Conservation (phyloP, 2,797 vertebrate species). For the Enteromius viviparus region DNA sequence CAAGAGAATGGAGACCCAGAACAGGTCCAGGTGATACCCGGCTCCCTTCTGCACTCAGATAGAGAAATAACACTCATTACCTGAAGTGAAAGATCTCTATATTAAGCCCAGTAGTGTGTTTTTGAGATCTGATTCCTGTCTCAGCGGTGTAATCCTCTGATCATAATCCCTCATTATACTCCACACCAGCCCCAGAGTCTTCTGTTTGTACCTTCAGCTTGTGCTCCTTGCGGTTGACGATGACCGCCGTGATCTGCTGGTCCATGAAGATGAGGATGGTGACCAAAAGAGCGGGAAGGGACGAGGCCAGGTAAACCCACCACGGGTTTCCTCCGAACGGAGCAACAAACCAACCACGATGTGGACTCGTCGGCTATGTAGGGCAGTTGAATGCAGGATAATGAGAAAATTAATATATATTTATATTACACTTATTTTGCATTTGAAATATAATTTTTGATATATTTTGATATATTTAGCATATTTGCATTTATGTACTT, state of each 20-base stretch:
- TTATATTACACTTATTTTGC: too few species aligned
- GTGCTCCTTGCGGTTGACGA: constrained; percentile 98
- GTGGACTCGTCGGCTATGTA: constrained; percentile 88
- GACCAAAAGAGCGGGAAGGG: constrained; percentile 92
- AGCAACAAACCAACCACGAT: constrained; percentile 89
- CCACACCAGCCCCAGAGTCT: background rate
- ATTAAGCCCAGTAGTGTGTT: background rate
- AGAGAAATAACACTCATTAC: constrained; percentile 18
- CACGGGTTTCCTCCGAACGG: constrained; percentile 96
- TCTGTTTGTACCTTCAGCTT: constrained; percentile 87
- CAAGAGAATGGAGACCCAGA: constrained; percentile 94
- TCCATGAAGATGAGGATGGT: constrained; percentile 99
- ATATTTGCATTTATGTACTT: too few species aligned
- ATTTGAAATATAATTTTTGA: too few species aligned
- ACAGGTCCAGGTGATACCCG: constrained; percentile 95
- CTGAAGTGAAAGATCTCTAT: background rate
- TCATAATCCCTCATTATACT: constrained; percentile 5
- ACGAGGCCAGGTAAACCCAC: constrained; percentile 95
- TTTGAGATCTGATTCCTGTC: background rate
- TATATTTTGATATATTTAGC: too few species aligned
- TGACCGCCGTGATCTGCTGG: constrained; percentile 98
- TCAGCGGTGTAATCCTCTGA: background rate
- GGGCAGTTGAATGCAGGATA: background rate
- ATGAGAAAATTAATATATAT: too few species aligned
- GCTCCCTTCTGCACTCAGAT: constrained; percentile 88